These are phyloP conservation scores for Drosophila murphyi DNA, from an alignment of 1,140 invertebrate genomes.

Conservation along the genomic window DNA sequence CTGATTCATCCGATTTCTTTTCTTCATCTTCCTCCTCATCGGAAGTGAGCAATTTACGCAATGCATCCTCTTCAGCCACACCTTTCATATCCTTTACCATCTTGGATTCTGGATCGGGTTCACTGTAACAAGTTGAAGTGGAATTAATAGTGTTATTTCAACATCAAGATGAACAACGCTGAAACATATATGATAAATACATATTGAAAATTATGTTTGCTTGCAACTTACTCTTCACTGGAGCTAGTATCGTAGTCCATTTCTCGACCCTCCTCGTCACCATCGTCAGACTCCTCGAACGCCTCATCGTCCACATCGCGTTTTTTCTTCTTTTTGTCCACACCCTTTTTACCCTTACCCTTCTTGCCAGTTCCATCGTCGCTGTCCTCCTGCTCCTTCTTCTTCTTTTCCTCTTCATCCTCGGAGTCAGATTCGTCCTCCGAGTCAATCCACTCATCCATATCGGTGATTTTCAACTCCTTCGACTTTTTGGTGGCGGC, in stretches of 20 bases:
- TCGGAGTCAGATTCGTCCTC: conserved; percentile 89
- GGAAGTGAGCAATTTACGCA: conserved; percentile 93
- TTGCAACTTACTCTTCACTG: conserved; percentile 87
- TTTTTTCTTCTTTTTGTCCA: conserved; percentile 91
- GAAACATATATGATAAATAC: neutral
- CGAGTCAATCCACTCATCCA: conserved; percentile 97
- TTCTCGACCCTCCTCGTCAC: conserved; percentile 97
- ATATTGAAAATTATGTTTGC: neutral
- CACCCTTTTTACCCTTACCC: conserved; percentile 87
- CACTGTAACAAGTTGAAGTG: conserved; percentile 85
- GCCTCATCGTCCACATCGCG: conserved; percentile 93
- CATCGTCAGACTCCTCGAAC: conserved; percentile 98
- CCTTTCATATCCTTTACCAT: conserved; percentile 90
- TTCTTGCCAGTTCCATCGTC: conserved; percentile 84
- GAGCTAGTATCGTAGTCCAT: conserved; percentile 94
- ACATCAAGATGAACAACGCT: too few relatives aligned
- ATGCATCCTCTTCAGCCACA: conserved; percentile 95
- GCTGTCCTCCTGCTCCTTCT: conserved; percentile 89
- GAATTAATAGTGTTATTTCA: neutral
- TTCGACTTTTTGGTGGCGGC: conserved; percentile 85
- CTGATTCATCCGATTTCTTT: conserved; percentile 87
- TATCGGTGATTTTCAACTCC: conserved; percentile 95
- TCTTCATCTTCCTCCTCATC: conserved; percentile 95
- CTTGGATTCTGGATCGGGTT: conserved; percentile 91
- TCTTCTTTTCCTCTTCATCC: conserved; percentile 87